Percentiles rank a stretch among this genome's conserved stretches.
phyloP scores from a whole-genome alignment of 2,797 vertebrate genomes.

The Labroides dimidiatus region DNA sequence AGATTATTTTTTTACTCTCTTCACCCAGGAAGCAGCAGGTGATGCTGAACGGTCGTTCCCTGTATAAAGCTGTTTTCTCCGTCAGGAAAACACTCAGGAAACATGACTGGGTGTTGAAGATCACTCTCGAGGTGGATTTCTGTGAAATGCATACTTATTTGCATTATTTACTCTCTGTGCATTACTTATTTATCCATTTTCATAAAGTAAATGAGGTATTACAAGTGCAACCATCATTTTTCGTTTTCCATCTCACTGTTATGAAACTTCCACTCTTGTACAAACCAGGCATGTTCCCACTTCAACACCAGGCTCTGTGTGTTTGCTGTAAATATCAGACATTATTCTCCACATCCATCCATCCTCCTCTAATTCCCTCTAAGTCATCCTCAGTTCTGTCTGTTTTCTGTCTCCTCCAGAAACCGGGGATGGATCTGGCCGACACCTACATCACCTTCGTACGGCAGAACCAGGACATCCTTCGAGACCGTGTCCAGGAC shows the following conservation, averaged over 20 bases:
- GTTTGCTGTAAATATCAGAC: slow-evolving; percentile 6
- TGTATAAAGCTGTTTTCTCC: not conserved
- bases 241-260: slow-evolving; percentile 9
- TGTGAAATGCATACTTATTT: too few relatives aligned
- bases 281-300: slow-evolving; percentile 1
- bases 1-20: slow-evolving; percentile 6
- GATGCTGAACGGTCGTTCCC: slow-evolving; percentile 1
- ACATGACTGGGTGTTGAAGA: not conserved
- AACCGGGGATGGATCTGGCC: slow-evolving; percentile 95
- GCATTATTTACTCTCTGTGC: too few relatives aligned
- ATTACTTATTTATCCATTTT: too few relatives aligned
- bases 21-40: slow-evolving; percentile 18
- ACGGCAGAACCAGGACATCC: slow-evolving; percentile 96
- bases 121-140: too few relatives aligned
- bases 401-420: slow-evolving; percentile 79
- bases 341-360: not conserved
- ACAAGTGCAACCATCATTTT: not conserved
- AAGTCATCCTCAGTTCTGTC: slow-evolving; percentile 4
- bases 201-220: too few relatives aligned
- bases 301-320: not conserved
- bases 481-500: slow-evolving; percentile 92
- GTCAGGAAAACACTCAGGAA: not conserved
- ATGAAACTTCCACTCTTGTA: not conserved
- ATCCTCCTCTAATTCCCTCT: not conserved
- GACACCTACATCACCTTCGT: slow-evolving; percentile 97